Percentiles rank a stretch among this genome's conserved stretches.
phyloP scores from a whole-genome alignment of 2,797 vertebrate species.

The Erethizon dorsatum region DNA sequence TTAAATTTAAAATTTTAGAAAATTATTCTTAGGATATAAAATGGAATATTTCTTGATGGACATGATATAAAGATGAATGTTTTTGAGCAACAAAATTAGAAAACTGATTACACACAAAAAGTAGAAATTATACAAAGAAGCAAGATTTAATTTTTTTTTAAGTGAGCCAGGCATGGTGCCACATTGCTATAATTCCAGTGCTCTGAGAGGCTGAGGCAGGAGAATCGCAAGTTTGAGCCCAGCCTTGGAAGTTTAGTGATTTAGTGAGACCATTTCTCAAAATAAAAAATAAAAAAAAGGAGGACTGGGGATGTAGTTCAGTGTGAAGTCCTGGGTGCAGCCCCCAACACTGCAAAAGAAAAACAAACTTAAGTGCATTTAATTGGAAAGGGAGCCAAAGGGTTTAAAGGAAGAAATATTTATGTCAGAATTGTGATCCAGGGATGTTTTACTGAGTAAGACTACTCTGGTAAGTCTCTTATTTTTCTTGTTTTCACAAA shows the following conservation, averaged over 20 bases:
- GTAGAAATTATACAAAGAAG: neutral
- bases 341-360: neutral
- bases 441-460: neutral
- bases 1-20: constrained; percentile 20
- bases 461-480: constrained; percentile 12
- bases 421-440: neutral
- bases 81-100: neutral
- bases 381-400: neutral
- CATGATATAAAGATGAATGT: constrained; percentile 10
- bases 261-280: neutral
- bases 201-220: neutral
- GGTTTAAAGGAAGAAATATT: constrained; percentile 7
- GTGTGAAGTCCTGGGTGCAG: neutral
- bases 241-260: neutral
- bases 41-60: neutral
- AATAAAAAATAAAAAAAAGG: neutral
- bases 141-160: neutral
- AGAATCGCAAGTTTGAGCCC: neutral
- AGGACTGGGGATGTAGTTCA: neutral
- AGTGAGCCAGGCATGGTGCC: too few relatives aligned
- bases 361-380: neutral
- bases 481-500: constrained; percentile 36
- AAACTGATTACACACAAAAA: neutral
- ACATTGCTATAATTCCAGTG: neutral
- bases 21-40: constrained; percentile 49